Percentiles rank a stretch among this genome's conserved stretches.
Conservation (phyloP, 2,888 invertebrate species). For the Cantharis rufa region DNA sequence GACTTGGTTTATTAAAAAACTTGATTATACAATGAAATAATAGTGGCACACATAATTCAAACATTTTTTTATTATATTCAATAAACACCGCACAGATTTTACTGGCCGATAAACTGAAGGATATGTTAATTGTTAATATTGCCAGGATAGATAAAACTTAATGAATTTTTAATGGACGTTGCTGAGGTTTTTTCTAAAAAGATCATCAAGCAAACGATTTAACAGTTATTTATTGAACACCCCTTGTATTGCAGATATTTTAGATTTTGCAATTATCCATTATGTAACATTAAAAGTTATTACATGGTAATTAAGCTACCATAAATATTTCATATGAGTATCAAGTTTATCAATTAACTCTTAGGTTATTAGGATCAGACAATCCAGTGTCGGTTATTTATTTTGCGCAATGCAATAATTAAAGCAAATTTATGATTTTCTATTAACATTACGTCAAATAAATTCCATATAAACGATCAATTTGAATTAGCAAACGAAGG, state of each 20-base stretch:
- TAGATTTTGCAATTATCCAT: background rate
- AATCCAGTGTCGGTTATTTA: background rate
- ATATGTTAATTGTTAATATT: background rate
- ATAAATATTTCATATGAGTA: constrained; percentile 40
- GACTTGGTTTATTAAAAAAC: constrained; percentile 31
- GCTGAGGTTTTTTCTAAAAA: background rate
- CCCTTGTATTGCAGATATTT: background rate
- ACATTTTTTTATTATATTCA: constrained; percentile 9
- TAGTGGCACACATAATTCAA: constrained; percentile 20
- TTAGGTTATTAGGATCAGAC: constrained; percentile 29
- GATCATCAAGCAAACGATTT: background rate
- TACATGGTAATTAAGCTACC: constrained; percentile 20
- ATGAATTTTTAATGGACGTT: background rate
- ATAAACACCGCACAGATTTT: background rate
- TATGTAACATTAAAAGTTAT: constrained; percentile 8
- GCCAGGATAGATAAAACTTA: background rate
- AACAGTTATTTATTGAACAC: background rate
- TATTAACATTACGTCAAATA: constrained; percentile 17
- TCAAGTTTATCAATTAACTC: constrained; percentile 40
- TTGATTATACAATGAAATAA: constrained; percentile 25
- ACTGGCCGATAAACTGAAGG: background rate
- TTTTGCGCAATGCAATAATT: background rate
- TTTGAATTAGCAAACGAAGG: background rate
- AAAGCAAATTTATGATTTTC: constrained; percentile 17
- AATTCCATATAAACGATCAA: constrained; percentile 3